Base-by-base conservation (phyloP, 1,140 invertebrate genomes). In the Heliconius nattereri region DNA sequence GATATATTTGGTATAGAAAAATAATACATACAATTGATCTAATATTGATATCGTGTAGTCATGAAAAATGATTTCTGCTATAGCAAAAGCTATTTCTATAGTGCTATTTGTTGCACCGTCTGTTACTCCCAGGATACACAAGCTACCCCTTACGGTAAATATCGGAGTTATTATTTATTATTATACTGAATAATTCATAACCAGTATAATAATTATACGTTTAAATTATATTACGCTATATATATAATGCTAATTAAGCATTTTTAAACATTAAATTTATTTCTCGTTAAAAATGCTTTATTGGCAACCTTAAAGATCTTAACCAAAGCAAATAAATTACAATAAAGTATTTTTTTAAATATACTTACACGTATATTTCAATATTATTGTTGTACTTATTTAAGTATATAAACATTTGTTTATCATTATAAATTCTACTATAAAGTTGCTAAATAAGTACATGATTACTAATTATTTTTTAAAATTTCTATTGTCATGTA, bases 41-140 rank as follows among this genome's bases (percentile, higher is more conserved):
- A 66, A 29, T 66, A 26, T 37, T 45, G n/a, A 77, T 66, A 26
- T 80, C 26, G 60, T 77, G 35, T 86, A 90, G 89, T 86, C 89
- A 92, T 92, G 90, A 90, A 91, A 88, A 71, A 93, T 93, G 92
- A 84, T 87, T 89, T 73, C 80, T 84, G 75, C 83, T 79, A 78
- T 87, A 81, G 85, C 83, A 84, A 87, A 83, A 26, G 70, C 70
- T 86, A 82, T 88, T 76, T 82, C 88, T 66, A 78, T 79, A 40
- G 73, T 90, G 57, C 52, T 90, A 49, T 76, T 88, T 78, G 76
- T 85, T 75, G 80, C 80, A 49, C 81, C 86, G 37, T 83, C 82
- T 75, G 90, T 90, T 70, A 85, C 83, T 37, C 86, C 85, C 76
- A 89, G 91, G 83, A 92, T 93, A 83, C 92, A 93, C 86, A 93